phyloP scores from a whole-genome alignment of 2,797 vertebrate species.

The Molothrus aeneus region DNA sequence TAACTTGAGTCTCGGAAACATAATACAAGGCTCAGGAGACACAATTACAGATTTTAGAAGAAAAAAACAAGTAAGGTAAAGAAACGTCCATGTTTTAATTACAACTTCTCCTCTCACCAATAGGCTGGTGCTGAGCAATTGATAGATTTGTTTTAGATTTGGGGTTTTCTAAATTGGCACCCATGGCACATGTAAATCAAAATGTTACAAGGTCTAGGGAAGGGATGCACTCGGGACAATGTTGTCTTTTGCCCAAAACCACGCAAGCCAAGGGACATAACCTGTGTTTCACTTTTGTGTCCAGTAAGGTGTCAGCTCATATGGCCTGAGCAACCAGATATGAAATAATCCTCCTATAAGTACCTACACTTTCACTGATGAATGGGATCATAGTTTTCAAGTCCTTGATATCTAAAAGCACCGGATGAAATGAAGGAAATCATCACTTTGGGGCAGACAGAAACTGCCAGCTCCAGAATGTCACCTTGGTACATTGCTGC shows the following conservation, averaged over 20 bases:
- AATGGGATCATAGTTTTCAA: background rate
- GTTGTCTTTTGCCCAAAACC: background rate
- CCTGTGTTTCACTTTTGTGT: background rate
- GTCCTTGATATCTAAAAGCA: background rate
- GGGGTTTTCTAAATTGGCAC: background rate
- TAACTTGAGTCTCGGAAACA: background rate
- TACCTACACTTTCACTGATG: background rate
- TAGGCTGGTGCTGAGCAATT: background rate
- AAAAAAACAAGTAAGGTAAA: background rate
- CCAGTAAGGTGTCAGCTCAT: background rate
- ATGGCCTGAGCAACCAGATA: background rate
- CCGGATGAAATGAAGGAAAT: background rate
- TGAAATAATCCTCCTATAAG: background rate
- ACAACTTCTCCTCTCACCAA: background rate
- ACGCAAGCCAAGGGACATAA: background rate
- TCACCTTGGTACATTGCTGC: background rate
- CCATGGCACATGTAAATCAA: background rate
- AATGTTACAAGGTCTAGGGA: background rate
- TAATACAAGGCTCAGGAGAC: background rate
- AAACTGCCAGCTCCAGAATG: background rate
- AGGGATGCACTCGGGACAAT: background rate
- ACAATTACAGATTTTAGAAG: accelerated
- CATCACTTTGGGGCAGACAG: background rate
- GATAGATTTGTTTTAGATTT: background rate
- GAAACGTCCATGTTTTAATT: background rate